Conservation (phyloP, 2,888 invertebrate genomes). For the Hanleya hanleyi region DNA sequence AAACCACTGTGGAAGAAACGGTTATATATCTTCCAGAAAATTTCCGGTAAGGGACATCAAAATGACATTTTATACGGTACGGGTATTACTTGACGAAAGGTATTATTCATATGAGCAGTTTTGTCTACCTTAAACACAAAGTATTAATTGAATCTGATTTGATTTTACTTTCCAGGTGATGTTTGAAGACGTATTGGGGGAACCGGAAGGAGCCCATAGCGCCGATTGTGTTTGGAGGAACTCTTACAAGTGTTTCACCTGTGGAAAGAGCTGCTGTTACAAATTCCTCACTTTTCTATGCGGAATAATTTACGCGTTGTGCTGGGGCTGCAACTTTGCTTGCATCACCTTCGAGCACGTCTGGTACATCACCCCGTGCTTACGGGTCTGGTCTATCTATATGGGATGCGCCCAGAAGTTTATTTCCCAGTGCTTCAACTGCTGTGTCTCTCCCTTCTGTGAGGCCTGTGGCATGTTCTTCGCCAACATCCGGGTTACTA, state of each 20-base stretch:
- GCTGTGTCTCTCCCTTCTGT: slow-evolving; percentile 20
- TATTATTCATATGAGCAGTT: no score
- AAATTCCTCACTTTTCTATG: slow-evolving; percentile 79
- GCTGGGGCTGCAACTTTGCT: slow-evolving; percentile 72
- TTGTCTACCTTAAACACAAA: no score
- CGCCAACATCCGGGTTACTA: slow-evolving; percentile 10
- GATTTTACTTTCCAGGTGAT: slow-evolving; percentile 73
- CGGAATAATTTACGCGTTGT: slow-evolving; percentile 80
- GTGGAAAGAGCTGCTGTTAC: slow-evolving; percentile 82
- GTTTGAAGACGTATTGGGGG: slow-evolving; percentile 45
- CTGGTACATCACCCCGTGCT: slow-evolving; percentile 83
- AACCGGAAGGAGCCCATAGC: slow-evolving; percentile 48
- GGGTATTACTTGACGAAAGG: no score
- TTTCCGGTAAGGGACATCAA: no score
- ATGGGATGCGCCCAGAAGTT: slow-evolving; percentile 79
- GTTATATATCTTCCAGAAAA: no score
- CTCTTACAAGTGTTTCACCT: slow-evolving; percentile 79
- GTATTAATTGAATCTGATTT: neutral
- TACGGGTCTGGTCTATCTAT: slow-evolving; percentile 80
- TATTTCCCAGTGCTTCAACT: slow-evolving; percentile 58
- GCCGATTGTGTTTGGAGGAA: slow-evolving; percentile 83
- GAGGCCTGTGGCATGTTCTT: slow-evolving; percentile 24
- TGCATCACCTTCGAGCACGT: slow-evolving; percentile 79
- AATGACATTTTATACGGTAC: no score
- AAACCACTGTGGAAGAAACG: no score